phyloP scores from a whole-genome alignment of 2,113 vertebrate species.

The Oceanites oceanicus region DNA sequence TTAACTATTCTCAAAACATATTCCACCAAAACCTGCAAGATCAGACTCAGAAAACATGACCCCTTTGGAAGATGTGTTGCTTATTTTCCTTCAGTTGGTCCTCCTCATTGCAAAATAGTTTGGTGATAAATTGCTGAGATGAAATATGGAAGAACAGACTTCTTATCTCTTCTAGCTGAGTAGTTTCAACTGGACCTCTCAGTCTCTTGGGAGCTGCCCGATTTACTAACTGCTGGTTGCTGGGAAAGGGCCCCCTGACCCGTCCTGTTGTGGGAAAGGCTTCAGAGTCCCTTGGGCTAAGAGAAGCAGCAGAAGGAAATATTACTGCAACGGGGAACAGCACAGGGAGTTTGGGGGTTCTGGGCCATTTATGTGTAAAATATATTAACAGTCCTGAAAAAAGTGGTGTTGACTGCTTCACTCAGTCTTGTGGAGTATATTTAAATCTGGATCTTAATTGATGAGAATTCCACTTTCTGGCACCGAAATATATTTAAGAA shows the following conservation, averaged over 20 bases:
- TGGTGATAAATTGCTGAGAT: background rate
- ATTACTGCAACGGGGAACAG: accelerated
- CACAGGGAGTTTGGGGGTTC: background rate
- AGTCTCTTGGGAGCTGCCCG: background rate
- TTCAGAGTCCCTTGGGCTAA: background rate
- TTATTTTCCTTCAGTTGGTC: background rate
- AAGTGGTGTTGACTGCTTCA: accelerated
- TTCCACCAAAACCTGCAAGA: background rate
- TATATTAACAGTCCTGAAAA: accelerated
- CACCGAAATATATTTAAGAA: background rate
- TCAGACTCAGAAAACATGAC: background rate
- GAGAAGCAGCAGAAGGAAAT: background rate
- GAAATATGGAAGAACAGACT: background rate
- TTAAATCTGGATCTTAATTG: background rate
- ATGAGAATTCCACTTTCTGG: background rate
- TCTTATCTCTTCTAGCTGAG: background rate
- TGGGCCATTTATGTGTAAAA: accelerated
- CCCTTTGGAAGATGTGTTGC: background rate
- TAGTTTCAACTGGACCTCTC: accelerated
- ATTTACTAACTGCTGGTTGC: background rate
- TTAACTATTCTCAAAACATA: accelerated
- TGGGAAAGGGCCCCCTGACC: background rate
- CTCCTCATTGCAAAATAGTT: background rate
- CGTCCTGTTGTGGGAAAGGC: background rate
- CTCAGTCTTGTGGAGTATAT: background rate